Conservation (phyloP, 2,797 vertebrate genomes). For the Graptemys geographica region DNA sequence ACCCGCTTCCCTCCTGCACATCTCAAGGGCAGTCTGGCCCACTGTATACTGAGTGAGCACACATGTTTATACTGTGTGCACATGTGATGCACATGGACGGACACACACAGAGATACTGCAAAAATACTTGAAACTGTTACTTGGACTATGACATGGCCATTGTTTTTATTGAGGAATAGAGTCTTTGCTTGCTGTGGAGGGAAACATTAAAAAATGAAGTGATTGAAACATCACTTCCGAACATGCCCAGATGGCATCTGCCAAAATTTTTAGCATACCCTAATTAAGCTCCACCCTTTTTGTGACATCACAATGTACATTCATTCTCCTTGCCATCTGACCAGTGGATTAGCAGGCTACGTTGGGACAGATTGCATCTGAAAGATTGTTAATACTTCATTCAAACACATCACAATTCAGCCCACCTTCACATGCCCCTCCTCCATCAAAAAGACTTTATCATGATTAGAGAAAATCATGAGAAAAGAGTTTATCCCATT, state of each 20-base stretch:
- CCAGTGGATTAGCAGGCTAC: constrained; percentile 2
- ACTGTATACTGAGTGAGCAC: neutral
- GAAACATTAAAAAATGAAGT: neutral
- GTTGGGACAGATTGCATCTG: neutral
- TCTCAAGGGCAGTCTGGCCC: neutral
- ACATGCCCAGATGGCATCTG: neutral
- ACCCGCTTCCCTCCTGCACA: neutral
- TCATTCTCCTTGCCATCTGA: neutral
- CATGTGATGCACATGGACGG: neutral
- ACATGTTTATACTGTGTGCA: neutral
- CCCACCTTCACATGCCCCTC: neutral
- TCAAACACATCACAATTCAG: neutral
- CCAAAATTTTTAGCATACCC: neutral
- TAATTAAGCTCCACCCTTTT: neutral
- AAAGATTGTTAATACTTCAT: neutral
- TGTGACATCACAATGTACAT: neutral
- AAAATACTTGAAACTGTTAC: neutral
- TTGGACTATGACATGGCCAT: neutral
- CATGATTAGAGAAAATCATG: neutral
- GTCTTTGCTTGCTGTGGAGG: neutral
- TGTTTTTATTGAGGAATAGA: neutral
- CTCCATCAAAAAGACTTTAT: neutral
- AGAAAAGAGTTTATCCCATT: neutral
- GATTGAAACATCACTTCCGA: neutral
- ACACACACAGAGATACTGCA: neutral